Evolutionary conservation across 2,888 invertebrate genomes (phyloP).

Genomic region (Clanis bilineata): DNA sequence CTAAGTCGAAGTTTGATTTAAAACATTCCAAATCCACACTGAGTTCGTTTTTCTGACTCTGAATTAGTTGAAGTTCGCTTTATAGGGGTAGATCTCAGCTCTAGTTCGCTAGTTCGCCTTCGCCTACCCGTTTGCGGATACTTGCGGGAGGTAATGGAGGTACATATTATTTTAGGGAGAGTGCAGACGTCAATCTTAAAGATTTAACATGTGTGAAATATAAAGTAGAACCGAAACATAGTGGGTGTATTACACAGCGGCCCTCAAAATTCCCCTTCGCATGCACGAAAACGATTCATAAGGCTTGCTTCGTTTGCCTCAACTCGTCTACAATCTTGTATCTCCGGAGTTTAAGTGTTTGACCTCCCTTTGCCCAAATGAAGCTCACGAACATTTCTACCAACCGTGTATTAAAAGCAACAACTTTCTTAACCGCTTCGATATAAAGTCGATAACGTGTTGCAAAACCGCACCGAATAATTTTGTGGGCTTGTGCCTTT

Average conservation of each 20-base stretch:
- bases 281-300: constrained; percentile 69
- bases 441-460: constrained; percentile 45
- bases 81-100: too few species aligned
- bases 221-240: constrained; percentile 34
- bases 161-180: not conserved
- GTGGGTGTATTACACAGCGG: constrained; percentile 43
- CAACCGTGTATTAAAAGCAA: constrained; percentile 43
- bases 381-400: constrained; percentile 65
- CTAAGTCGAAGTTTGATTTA: too few species aligned
- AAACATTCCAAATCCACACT: too few species aligned
- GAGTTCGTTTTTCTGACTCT: too few species aligned
- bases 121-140: too few species aligned
- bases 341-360: constrained; percentile 76
- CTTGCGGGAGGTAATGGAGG: too few species aligned
- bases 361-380: constrained; percentile 75
- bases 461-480: constrained; percentile 36
- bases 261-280: constrained; percentile 59
- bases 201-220: constrained; percentile 24
- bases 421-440: constrained; percentile 42
- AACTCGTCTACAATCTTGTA: constrained; percentile 76
- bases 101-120: too few species aligned
- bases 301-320: constrained; percentile 72
- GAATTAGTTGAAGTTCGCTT: too few species aligned
- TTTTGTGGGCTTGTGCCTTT: constrained; percentile 58
- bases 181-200: constrained; percentile 18